A percentile compares a stretch with the other conserved stretches of the same genome.
Conservation (phyloP, 2,797 vertebrate genomes). For the Selene dorsalis region DNA sequence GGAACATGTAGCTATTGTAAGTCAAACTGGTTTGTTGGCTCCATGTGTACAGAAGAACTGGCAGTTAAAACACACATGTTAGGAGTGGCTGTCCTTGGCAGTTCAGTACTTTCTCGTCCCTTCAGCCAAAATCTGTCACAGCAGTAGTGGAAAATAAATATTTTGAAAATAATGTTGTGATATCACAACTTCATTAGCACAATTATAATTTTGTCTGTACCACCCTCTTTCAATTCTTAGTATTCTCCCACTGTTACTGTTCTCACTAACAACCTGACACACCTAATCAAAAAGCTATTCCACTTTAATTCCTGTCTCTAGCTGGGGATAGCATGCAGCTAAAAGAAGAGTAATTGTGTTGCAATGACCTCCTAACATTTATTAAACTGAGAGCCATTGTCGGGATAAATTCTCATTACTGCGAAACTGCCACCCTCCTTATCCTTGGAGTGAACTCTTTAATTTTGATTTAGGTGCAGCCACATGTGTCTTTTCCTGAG, state of each 20-base stretch:
- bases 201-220: constrained; percentile 14
- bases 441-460: constrained; percentile 54
- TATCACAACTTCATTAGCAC: background rate
- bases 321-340: constrained; percentile 27
- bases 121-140: background rate
- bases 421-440: constrained; percentile 22
- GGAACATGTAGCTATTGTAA: background rate
- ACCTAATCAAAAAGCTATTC: constrained; percentile 44
- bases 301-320: constrained; percentile 31
- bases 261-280: constrained; percentile 10
- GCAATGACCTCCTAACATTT: constrained; percentile 55
- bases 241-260: constrained; percentile 17
- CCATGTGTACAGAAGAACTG: constrained; percentile 13
- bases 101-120: background rate
- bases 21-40: constrained; percentile 47
- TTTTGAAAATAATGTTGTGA: background rate
- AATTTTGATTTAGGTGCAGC: constrained; percentile 37
- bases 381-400: constrained; percentile 40
- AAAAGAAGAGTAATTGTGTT: constrained; percentile 55
- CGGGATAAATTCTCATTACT: constrained; percentile 53
- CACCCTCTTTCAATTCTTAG: background rate
- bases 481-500: constrained; percentile 7
- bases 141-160: background rate
- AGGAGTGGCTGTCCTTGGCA: background rate
- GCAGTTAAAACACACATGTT: constrained; percentile 9